Evolutionary conservation across 1,140 invertebrate species (phyloP).

Genomic region (Trissolcus basalis): DNA sequence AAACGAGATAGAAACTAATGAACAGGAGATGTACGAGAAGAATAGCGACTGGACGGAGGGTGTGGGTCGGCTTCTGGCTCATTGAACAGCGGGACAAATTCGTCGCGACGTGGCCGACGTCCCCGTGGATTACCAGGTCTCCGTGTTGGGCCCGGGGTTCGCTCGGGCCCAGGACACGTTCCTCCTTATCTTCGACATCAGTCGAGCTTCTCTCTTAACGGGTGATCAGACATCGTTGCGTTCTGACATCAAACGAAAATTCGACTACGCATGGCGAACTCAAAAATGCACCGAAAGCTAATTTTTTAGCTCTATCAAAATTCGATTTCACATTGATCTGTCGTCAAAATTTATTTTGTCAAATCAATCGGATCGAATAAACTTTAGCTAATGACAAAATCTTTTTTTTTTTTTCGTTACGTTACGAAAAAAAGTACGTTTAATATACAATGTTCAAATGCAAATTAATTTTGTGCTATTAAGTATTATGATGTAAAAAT

Average conservation of each 20-base stretch:
- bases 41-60: slow-evolving; percentile 45
- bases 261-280: slow-evolving; percentile 12
- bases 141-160: slow-evolving; percentile 41
- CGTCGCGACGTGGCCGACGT: slow-evolving; percentile 64
- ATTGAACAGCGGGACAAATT: slow-evolving; percentile 68
- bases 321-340: background rate
- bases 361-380: no score
- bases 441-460: no score
- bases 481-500: no score
- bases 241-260: slow-evolving; percentile 37
- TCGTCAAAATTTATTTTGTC: no score
- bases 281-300: slow-evolving; percentile 1
- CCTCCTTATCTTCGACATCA: slow-evolving; percentile 68
- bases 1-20: slow-evolving; percentile 47
- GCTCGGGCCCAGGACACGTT: slow-evolving; percentile 51
- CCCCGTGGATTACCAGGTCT: slow-evolving; percentile 63
- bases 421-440: no score
- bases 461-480: no score
- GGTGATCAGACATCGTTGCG: slow-evolving; percentile 62
- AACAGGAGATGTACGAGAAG: slow-evolving; percentile 34
- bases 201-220: slow-evolving; percentile 69
- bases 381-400: no score
- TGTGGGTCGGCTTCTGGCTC: slow-evolving; percentile 67
- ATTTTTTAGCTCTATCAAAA: background rate
- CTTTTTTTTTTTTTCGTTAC: no score